phyloP scores from a whole-genome alignment of 2,888 invertebrate genomes.

The Spisula solida region DNA sequence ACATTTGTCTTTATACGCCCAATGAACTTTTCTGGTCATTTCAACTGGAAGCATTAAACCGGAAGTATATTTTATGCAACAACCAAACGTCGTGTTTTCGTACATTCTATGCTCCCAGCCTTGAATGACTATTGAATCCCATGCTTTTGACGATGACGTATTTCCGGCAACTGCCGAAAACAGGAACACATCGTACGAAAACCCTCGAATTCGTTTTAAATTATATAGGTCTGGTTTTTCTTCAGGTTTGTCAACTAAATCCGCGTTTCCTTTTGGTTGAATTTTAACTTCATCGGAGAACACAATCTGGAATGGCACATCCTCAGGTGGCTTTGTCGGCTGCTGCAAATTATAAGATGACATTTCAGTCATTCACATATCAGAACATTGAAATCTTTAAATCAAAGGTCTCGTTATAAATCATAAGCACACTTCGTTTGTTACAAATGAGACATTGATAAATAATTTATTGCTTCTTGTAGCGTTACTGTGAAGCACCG shows the following conservation, averaged over 20 bases:
- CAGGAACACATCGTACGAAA: conserved; percentile 53
- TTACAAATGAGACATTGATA: too few relatives aligned
- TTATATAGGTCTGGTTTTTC: conserved; percentile 25
- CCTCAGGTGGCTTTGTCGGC: not conserved
- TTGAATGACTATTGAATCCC: conserved; percentile 54
- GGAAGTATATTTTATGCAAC: conserved; percentile 60
- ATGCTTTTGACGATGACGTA: conserved; percentile 42
- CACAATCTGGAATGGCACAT: conserved; percentile 28
- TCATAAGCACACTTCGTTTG: not conserved
- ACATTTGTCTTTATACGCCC: conserved; percentile 37
- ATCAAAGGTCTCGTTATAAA: not conserved
- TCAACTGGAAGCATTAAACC: conserved; percentile 30
- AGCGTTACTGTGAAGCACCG: too few relatives aligned
- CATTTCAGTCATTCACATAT: too few relatives aligned
- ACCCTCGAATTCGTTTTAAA: conserved; percentile 46
- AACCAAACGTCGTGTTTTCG: conserved; percentile 44
- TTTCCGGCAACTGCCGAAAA: conserved; percentile 66
- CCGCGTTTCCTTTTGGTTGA: not conserved
- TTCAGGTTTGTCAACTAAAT: not conserved
- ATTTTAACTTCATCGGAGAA: not conserved
- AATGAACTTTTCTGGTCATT: conserved; percentile 47
- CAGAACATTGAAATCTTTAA: not conserved
- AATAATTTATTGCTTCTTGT: too few relatives aligned
- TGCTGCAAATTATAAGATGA: not conserved
- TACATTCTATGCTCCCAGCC: conserved; percentile 58